These are phyloP conservation scores for Lacerta viridis DNA, from an alignment of 2,797 vertebrate species.

Conservation along the genomic window DNA sequence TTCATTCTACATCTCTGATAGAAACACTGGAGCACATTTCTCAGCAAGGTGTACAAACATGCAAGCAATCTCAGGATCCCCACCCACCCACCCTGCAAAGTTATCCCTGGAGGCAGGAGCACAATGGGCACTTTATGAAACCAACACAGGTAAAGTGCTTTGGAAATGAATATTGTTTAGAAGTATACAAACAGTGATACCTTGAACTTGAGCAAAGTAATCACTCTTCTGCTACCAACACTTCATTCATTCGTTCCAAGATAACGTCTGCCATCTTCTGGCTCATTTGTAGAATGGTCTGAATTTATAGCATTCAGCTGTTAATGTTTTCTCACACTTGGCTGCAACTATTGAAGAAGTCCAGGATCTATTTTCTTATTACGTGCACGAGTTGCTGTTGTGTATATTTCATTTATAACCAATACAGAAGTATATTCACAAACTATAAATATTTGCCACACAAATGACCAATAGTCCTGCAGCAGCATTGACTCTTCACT, in stretches of 20 bases:
- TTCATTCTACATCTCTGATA: too few species aligned
- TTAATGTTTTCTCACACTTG: not conserved
- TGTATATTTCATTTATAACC: not conserved
- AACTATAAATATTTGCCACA: not conserved
- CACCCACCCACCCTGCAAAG: not conserved
- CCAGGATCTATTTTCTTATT: not conserved
- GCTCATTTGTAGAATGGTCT: not conserved
- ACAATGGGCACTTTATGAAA: not conserved
- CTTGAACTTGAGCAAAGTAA: not conserved
- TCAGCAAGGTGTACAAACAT: not conserved
- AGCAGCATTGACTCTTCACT: not conserved
- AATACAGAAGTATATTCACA: not conserved
- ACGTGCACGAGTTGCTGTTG: not conserved
- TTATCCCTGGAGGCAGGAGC: not conserved
- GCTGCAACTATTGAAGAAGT: not conserved
- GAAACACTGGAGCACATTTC: too few species aligned
- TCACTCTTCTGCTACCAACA: not conserved
- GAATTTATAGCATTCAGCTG: not conserved
- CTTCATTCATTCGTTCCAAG: not conserved
- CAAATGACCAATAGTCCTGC: not conserved
- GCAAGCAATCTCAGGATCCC: not conserved
- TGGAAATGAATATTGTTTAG: not conserved
- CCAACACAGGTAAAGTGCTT: not conserved
- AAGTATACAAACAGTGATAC: not conserved
- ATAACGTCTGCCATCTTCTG: slow-evolving; percentile 33